phyloP scores from a whole-genome alignment of 2,113 vertebrate genomes.

The Psilopsiagon aurifrons region DNA sequence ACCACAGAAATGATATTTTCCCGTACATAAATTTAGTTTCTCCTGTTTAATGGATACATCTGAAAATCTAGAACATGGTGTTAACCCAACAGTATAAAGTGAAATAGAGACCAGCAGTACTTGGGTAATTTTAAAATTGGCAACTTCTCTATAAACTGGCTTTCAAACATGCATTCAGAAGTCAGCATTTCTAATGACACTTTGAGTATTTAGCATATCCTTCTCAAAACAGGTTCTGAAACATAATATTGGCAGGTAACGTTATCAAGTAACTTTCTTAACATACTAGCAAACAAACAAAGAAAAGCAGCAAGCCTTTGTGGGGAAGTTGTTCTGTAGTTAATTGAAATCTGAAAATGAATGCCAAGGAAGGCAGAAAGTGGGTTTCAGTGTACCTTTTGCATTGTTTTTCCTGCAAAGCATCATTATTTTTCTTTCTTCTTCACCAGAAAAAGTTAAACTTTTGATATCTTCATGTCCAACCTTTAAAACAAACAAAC shows the following conservation, averaged over 20 bases:
- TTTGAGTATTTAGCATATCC: background rate
- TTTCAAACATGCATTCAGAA: background rate
- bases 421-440: constrained; percentile 34
- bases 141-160: background rate
- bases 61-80: background rate
- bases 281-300: background rate
- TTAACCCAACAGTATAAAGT: background rate
- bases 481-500: constrained; percentile 71
- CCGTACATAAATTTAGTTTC: background rate
- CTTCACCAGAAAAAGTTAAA: background rate
- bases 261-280: background rate
- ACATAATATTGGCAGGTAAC: background rate
- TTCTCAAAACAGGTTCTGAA: background rate
- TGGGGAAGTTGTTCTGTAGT: background rate
- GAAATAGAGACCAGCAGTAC: background rate
- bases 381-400: constrained; percentile 75
- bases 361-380: background rate
- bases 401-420: constrained; percentile 73
- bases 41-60: background rate
- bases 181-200: background rate
- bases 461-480: constrained; percentile 62
- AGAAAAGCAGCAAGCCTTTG: background rate
- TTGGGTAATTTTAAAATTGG: background rate
- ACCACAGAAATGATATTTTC: background rate
- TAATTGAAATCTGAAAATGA: background rate